A percentile compares a stretch with the other conserved stretches of the same genome.
Conservation (phyloP, 1,140 invertebrate genomes). For the Papilio helenus region DNA sequence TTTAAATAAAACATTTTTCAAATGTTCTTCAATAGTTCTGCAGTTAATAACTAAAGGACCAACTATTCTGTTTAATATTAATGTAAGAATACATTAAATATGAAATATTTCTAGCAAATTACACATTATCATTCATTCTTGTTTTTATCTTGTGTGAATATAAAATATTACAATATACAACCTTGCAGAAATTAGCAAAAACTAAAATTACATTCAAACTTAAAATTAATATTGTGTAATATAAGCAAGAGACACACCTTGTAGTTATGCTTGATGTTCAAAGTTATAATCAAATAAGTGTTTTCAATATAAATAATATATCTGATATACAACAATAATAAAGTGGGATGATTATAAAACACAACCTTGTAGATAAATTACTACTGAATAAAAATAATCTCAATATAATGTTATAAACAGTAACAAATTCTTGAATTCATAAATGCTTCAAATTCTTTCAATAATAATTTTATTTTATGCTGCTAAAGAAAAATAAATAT, state of each 20-base stretch:
- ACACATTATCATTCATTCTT: not conserved
- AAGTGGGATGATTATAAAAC: not conserved
- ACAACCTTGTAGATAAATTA: not conserved
- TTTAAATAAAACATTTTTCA: not conserved
- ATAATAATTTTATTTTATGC: too few relatives aligned
- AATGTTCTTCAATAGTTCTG: not conserved
- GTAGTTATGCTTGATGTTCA: too few relatives aligned
- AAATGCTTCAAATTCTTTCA: too few relatives aligned
- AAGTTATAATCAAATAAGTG: too few relatives aligned
- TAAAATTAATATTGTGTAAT: not conserved
- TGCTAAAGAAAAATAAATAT: too few relatives aligned
- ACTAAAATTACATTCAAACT: slow-evolving; percentile 1
- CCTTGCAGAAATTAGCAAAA: not conserved
- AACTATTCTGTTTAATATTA: not conserved
- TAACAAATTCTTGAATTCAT: not conserved
- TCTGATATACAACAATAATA: not conserved
- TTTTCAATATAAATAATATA: not conserved
- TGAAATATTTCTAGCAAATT: not conserved
- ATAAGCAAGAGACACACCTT: too few relatives aligned
- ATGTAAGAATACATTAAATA: not conserved
- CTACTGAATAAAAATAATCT: not conserved
- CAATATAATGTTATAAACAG: not conserved
- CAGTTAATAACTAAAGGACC: not conserved
- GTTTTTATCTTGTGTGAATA: slow-evolving; percentile 34
- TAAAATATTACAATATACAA: slow-evolving; percentile 15